These are phyloP conservation scores for Phrynocephalus guinanensis DNA, from an alignment of 2,797 vertebrate genomes.

Conservation along the genomic window DNA sequence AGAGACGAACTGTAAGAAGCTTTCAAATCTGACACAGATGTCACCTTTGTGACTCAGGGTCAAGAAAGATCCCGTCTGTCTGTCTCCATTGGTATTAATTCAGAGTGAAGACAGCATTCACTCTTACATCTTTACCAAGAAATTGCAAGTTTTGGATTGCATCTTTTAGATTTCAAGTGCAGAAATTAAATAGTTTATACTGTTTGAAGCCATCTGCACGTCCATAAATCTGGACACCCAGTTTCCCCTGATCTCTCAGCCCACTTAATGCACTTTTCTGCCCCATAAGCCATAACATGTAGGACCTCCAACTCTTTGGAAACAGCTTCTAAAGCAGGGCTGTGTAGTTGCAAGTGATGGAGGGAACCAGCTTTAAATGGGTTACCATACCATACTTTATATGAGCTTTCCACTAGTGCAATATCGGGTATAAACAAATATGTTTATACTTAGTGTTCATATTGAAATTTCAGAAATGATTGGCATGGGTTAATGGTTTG, in stretches of 20 bases:
- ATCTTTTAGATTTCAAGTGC: neutral
- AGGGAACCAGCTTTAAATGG: too few relatives aligned
- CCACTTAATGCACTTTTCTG: neutral
- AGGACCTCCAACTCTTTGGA: neutral
- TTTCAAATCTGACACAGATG: neutral
- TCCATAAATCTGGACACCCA: too few relatives aligned
- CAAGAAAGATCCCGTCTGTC: neutral
- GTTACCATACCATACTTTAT: neutral
- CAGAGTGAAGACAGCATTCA: neutral
- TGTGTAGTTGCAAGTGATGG: neutral
- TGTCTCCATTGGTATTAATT: neutral
- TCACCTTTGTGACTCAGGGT: neutral
- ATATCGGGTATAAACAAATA: neutral
- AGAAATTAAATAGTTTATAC: neutral
- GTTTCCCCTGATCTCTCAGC: neutral
- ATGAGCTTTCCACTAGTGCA: neutral
- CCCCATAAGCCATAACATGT: neutral
- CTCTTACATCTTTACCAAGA: neutral
- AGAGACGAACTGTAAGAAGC: neutral
- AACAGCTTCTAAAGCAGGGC: neutral
- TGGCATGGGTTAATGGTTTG: slow-evolving; percentile 1
- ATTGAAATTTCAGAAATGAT: neutral
- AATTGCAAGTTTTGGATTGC: neutral
- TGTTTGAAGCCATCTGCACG: too few relatives aligned
- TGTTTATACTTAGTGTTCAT: neutral